Base-by-base conservation (phyloP, 2,888 invertebrate genomes). In the Mamestra brassicae region DNA sequence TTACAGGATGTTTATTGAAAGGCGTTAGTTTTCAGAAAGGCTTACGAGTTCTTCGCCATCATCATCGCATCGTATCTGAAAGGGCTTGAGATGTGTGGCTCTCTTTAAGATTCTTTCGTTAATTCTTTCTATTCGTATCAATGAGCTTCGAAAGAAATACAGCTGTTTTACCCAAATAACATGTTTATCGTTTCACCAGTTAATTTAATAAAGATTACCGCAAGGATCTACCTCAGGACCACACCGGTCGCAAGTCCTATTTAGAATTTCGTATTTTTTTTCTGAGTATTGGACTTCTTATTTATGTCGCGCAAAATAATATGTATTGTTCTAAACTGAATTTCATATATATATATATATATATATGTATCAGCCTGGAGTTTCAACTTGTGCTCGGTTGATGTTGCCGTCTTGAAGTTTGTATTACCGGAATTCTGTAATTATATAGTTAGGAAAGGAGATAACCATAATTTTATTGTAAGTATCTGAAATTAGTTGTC, bases 201-300 rank as follows among this genome's bases (percentile, higher is more conserved):
- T 6, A 26, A 47, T 26, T 34, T 26, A 17, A 42, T 15, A 7
- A 58, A 34, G 15, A 50, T 50, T 75, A 8, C 15, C 11, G 5
- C 62, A 75, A 42, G 75, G 15, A 11, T 34, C 34, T 61, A 34
- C 42, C 42, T 61, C 60, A 74, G 61, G 50, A 7, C 75, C 50
- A 57, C 47, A 11, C 38, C 58, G 38, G 47, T 15, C 26, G 11
- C 10, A n/a, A 11, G 26, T 8, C 7, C 6, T 36, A 42, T n/a
- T 17, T 54, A 42, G 15, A 5, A 34, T n/a, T 17, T 34, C 2
- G 1, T 15, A 10, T 10, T 72, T 36, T 26, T 42, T 47, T 58
- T 38, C 50, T 34, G 42, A 38, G 17, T 2, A 55, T 54, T 36
- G 13, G 8, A 0, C 7, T 55, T 55, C 42, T 4, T 72, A 17